Evolutionary conservation across 2,888 invertebrate species (phyloP).

Genomic region (Meloe dianella): DNA sequence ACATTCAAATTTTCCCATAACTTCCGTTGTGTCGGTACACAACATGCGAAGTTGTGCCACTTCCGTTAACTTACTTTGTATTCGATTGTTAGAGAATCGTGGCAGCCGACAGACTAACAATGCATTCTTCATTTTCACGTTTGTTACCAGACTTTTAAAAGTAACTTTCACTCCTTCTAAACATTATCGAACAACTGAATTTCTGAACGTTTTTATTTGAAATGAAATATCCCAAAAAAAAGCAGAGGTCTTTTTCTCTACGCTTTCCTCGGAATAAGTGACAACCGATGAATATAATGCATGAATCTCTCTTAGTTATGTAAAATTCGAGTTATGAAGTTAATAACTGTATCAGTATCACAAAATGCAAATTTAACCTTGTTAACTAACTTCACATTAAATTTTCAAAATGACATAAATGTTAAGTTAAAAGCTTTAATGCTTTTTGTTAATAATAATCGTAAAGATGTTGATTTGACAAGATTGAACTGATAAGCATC

Average conservation of each 20-base stretch:
- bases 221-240: background rate
- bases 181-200: constrained; percentile 25
- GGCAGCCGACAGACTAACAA: constrained; percentile 30
- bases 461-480: constrained; percentile 11
- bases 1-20: constrained; percentile 35
- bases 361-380: constrained; percentile 30
- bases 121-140: constrained; percentile 26
- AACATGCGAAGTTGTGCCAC: constrained; percentile 27
- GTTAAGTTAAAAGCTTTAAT: constrained; percentile 26
- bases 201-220: constrained; percentile 19
- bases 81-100: constrained; percentile 30
- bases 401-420: constrained; percentile 24
- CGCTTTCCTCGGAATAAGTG: background rate
- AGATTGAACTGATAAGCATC: background rate
- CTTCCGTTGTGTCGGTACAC: constrained; percentile 27
- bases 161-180: constrained; percentile 23
- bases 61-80: constrained; percentile 35
- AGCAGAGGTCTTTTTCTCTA: background rate
- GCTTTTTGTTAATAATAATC: constrained; percentile 23
- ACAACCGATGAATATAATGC: constrained; percentile 28
- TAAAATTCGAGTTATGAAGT: constrained; percentile 24
- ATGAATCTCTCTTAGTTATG: constrained; percentile 21
- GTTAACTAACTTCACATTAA: constrained; percentile 24
- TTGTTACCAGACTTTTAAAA: constrained; percentile 25
- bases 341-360: constrained; percentile 33